Evolutionary conservation across 2,888 invertebrate genomes (phyloP).

Genomic region (Ormyrus pomaceus): DNA sequence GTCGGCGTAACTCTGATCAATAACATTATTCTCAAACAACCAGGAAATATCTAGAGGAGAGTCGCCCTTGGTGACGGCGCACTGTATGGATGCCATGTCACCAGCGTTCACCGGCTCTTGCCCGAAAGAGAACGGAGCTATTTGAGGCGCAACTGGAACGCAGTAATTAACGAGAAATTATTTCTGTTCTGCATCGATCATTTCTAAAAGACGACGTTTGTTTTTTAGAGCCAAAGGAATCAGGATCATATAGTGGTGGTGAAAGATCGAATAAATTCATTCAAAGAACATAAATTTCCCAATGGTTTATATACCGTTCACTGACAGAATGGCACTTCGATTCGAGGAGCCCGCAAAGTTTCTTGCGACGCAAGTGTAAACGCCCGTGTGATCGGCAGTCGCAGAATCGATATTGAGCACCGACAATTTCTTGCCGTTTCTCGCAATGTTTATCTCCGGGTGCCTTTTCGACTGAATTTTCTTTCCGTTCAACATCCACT

Average conservation of each 20-base stretch:
- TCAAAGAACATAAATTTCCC: background rate
- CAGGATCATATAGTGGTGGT: no score
- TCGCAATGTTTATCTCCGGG: conserved; percentile 74
- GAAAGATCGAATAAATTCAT: no score
- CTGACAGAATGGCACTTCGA: conserved; percentile 75
- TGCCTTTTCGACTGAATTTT: conserved; percentile 75
- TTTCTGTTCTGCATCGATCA: no score
- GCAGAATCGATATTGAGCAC: conserved; percentile 76
- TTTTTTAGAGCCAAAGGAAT: no score
- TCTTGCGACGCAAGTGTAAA: conserved; percentile 76
- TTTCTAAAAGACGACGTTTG: no score
- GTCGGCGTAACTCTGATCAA: conserved; percentile 64
- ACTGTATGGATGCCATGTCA: conserved; percentile 79
- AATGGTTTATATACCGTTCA: conserved; percentile 74
- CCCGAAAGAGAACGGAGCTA: conserved; percentile 86
- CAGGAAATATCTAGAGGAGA: conserved; percentile 84
- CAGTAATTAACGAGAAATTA: background rate
- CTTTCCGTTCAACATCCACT: conserved; percentile 85
- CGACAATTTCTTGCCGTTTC: conserved; percentile 72
- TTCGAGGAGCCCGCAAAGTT: conserved; percentile 76
- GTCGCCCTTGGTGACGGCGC: conserved; percentile 82
- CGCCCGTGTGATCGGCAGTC: conserved; percentile 75
- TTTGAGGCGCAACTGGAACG: conserved; percentile 82
- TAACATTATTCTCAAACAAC: conserved; percentile 83
- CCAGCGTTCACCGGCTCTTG: conserved; percentile 84